phyloP scores from a whole-genome alignment of 2,113 vertebrate species.

The Mugil cephalus region DNA sequence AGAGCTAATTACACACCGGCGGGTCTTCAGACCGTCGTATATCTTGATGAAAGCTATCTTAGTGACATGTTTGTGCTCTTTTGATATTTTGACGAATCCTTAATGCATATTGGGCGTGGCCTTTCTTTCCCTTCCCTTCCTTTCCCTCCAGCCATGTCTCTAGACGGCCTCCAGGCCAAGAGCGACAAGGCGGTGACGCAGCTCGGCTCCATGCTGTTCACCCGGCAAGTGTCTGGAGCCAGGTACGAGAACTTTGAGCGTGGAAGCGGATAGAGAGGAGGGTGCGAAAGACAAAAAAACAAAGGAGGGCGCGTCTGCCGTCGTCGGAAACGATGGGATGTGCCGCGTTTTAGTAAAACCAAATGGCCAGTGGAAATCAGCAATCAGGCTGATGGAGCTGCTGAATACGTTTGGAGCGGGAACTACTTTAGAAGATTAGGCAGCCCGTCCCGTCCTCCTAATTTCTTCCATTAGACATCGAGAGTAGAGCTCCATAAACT shows the following conservation, averaged over 20 bases:
- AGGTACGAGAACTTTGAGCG: slow-evolving; percentile 83
- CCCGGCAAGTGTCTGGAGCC: slow-evolving; percentile 97
- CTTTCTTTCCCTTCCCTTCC: slow-evolving; percentile 12
- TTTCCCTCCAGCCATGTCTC: slow-evolving; percentile 88
- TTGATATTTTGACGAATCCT: too few relatives aligned
- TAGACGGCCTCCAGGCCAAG: slow-evolving; percentile 85
- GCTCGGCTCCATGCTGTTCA: slow-evolving; percentile 98
- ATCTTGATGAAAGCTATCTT: neutral
- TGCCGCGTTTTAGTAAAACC: neutral
- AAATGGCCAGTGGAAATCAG: slow-evolving; percentile 4
- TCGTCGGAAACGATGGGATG: neutral
- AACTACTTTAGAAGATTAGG: slow-evolving; percentile 65
- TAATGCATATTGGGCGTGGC: slow-evolving; percentile 21
- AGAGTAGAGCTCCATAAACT: slow-evolving; percentile 6
- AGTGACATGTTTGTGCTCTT: neutral
- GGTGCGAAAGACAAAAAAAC: neutral
- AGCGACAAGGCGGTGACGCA: slow-evolving; percentile 87
- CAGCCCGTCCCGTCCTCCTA: slow-evolving; percentile 20
- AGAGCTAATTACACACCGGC: neutral
- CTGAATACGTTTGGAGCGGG: slow-evolving; percentile 20
- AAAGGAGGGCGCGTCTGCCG: neutral
- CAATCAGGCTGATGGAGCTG: slow-evolving; percentile 62
- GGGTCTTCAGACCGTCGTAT: neutral
- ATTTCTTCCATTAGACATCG: slow-evolving; percentile 48
- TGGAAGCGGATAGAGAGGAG: neutral